Base-by-base conservation (phyloP, 2,888 invertebrate species). In the Acanthococcus lagerstroemiae region DNA sequence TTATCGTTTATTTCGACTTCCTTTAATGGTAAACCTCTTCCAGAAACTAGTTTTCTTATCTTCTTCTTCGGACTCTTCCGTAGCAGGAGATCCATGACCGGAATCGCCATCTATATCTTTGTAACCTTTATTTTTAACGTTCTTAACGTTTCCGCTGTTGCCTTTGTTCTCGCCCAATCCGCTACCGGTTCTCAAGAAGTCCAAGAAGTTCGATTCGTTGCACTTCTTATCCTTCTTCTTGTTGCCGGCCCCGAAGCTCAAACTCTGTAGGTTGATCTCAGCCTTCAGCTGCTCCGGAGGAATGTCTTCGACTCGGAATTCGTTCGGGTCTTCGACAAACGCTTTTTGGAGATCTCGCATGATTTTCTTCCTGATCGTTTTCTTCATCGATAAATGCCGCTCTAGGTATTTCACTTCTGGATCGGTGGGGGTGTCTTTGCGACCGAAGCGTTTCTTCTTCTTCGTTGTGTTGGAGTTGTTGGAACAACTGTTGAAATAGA, bases 351-450 rank as follows among this genome's bases (percentile, higher is more conserved):
- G 80, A 76, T 88, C 88, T 30, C 89, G 80, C 87, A 88, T 89
- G 74, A 89, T 88, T 78, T 88, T 88, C 79, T 88, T 88, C 71
- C 88, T 78, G 71, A 89, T 88, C 19, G 88, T 89, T 75, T 89
- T 89, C 79, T 90, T 89, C 89, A 89, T 89, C 74, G 88, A 88
- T 72, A 90, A 80, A 76, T 89, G 88, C 71, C 88, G 79, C 74
- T 90, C 89, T 48, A 89, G 76, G 21, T 88, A 88, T 73, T 85
- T 84, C 50, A 86, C 84, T 74, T 84, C 84, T 58, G 82, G 83
- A 73, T 84, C 84, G 15, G 81, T 79, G 76, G 81, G 84, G 74
- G 86, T 86, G 70, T 86, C 85, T 73, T 85, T 85, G 72, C 83
- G 82, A 72, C 82, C 82, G 76, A 77, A 24, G 54, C 70, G 78